Percentiles rank a stretch among this genome's conserved stretches.
Conservation (phyloP, 2,888 invertebrate genomes). For the Bembecia ichneumoniformis region DNA sequence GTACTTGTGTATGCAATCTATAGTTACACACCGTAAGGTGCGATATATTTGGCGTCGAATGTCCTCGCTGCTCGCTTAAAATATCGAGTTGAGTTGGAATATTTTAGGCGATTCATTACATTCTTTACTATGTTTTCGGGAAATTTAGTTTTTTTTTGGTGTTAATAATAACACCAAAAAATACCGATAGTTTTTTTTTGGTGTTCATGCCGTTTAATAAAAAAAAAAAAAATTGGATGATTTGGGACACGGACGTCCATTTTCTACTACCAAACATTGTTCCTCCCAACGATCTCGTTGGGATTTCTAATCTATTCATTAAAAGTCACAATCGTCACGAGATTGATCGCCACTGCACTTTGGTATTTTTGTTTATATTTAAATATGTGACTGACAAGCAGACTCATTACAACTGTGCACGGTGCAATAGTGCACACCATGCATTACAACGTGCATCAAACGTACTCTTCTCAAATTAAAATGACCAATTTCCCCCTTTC, state of each 20-base stretch:
- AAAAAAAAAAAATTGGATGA: not conserved
- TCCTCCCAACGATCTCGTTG: not conserved
- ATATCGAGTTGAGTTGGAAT: not conserved
- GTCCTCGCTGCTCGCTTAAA: not conserved
- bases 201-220: not conserved
- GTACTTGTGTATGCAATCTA: not conserved
- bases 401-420: too few species aligned
- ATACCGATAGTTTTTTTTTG: too few species aligned
- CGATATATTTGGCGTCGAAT: not conserved
- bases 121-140: conserved; percentile 1
- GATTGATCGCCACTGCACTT: too few species aligned
- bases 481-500: too few species aligned
- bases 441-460: too few species aligned
- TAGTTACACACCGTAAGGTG: not conserved
- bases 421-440: too few species aligned
- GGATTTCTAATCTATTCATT: too few species aligned
- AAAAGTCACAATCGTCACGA: too few species aligned
- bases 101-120: not conserved
- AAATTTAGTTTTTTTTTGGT: not conserved
- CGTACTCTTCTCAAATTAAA: too few species aligned
- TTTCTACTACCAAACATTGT: not conserved
- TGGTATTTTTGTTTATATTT: too few species aligned
- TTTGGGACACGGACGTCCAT: not conserved
- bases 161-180: too few species aligned
- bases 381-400: too few species aligned